Conservation (phyloP, 1,140 invertebrate genomes). For the Drosophila novamexicana region DNA sequence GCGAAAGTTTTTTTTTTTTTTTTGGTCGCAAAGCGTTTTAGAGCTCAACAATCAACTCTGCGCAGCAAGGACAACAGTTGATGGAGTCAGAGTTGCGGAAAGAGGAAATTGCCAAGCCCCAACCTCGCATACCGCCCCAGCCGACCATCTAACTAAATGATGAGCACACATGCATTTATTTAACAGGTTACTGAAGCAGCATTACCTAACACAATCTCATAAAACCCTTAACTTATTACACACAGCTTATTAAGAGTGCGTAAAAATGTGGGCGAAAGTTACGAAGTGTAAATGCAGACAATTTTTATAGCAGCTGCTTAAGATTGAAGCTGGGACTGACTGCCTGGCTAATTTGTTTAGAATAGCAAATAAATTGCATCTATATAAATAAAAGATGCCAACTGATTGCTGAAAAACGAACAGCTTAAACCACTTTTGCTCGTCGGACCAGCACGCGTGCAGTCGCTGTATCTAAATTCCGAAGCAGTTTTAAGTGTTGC, state of each 20-base stretch:
- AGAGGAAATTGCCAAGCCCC: too few relatives aligned
- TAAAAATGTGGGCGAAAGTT: not conserved
- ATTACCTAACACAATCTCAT: not conserved
- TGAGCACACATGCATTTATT: constrained; percentile 5
- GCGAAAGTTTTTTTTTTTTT: constrained; percentile 33
- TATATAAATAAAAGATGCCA: too few relatives aligned
- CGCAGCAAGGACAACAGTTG: constrained; percentile 7
- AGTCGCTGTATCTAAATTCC: too few relatives aligned
- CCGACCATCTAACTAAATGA: constrained; percentile 2
- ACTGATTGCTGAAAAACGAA: too few relatives aligned
- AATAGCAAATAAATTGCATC: too few relatives aligned
- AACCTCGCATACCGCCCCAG: too few relatives aligned
- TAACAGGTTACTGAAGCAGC: not conserved
- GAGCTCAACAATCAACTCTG: constrained; percentile 36
- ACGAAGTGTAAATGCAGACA: not conserved
- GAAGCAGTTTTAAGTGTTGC: too few relatives aligned
- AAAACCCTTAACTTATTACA: constrained; percentile 6
- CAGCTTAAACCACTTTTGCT: too few relatives aligned
- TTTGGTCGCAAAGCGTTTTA: constrained; percentile 40
- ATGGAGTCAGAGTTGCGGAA: not conserved
- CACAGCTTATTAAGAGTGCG: constrained; percentile 2
- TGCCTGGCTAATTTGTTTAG: too few relatives aligned
- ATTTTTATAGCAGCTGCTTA: too few relatives aligned
- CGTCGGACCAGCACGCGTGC: too few relatives aligned
- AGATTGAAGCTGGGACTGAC: too few relatives aligned